Evolutionary conservation across 2,113 vertebrate species (phyloP), one percentile per base, ranked within the genome.

Genomic region (Pelusios castaneus): DNA sequence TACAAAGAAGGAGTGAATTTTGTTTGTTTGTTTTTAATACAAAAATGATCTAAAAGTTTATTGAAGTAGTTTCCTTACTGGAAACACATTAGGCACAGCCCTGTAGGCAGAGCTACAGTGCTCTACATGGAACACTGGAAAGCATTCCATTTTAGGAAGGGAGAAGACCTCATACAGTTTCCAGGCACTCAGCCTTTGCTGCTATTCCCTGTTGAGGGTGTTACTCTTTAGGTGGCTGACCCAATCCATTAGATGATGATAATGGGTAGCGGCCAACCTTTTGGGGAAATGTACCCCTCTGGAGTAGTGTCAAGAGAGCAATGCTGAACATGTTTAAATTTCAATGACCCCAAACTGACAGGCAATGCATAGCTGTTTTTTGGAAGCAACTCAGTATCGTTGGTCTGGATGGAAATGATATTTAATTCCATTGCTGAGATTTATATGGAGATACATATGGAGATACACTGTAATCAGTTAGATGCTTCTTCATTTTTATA

Each of bases 361-460:
- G 34, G 10, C 49, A 89, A 2, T 34, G 7, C 10, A 87, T 38
- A 89, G 25, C 6, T 54, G 12, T 12, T 5, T 75, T n/a, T 91
- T 91, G 87, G 83, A 78, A 92, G 73, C n/a, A 81, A 14, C 2
- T 55, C 13, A 10, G 13, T n/a, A 89, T 17, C 29, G 77, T 24
- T 75, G 19, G 88, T 56, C 63, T 85, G 52, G 19, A 49, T 80
- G 52, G 52, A 81, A 94, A 51, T 88, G 83, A 43, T 63, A 43
- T 91, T 93, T 96, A 84, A 85, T 13, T 86, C 7, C 60, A 13
- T 91, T 93, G 83, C 63, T 16, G 81, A 55, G 67, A 49, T 34
- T 24, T 86, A 77, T 8, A 80, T 12, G 34, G n/a, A n/a, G n/a
- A n/a, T n/a, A n/a, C n/a, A n/a, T n/a, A n/a, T n/a, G n/a, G n/a